A percentile compares a stretch with the other conserved stretches of the same genome.
Evolutionary conservation across 2,113 vertebrate genomes (phyloP).

Genomic region (Fukomys damarensis): DNA sequence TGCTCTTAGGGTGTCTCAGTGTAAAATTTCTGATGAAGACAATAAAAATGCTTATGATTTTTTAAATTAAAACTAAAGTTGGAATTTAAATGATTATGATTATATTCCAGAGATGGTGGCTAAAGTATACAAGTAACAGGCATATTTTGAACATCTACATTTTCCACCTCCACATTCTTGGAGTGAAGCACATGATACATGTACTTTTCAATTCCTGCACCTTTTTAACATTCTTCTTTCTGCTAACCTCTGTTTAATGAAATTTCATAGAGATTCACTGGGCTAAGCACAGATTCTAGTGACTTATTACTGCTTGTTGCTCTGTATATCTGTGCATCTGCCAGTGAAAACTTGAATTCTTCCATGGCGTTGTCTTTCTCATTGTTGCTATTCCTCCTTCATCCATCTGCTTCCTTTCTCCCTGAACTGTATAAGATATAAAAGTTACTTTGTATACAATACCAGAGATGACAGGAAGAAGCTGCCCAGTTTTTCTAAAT

Average conservation of each 20-base stretch:
- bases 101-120: neutral
- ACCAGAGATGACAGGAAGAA: conserved; percentile 8
- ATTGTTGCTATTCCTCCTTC: conserved; percentile 13
- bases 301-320: neutral
- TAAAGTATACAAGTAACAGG: neutral
- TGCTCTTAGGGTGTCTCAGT: neutral
- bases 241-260: neutral
- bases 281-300: neutral
- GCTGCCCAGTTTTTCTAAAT: neutral
- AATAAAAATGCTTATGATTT: neutral
- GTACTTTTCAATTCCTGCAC: neutral
- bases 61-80: neutral
- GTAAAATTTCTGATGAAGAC: conserved; percentile 23
- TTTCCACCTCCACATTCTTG: neutral
- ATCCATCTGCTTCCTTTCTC: conserved; percentile 15
- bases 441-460: neutral
- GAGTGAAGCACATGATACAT: neutral
- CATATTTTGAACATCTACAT: neutral
- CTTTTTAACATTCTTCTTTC: neutral
- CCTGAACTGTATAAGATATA: neutral
- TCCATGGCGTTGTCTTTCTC: neutral
- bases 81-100: conserved; percentile 14
- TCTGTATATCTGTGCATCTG: neutral
- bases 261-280: conserved; percentile 14
- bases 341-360: neutral